phyloP scores from a whole-genome alignment of 2,888 invertebrate genomes.

The Andrena trimmerana region DNA sequence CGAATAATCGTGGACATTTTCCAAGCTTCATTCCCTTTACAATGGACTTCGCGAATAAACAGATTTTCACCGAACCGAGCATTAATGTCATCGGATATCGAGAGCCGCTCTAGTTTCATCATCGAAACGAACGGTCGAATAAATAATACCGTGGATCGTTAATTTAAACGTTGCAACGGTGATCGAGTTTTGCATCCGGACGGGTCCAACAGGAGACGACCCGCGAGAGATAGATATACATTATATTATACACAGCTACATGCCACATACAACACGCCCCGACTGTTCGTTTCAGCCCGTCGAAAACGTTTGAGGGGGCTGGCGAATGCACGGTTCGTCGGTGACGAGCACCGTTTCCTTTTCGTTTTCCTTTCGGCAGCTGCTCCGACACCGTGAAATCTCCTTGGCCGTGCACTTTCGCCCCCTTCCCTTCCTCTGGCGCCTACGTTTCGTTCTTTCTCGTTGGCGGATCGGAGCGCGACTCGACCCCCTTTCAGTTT shows the following conservation, averaged over 20 bases:
- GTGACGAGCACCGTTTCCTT: constrained; percentile 27
- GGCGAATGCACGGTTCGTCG: neutral
- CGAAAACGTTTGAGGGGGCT: constrained; percentile 22
- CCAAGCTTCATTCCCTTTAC: constrained; percentile 32
- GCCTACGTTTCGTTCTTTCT: neutral
- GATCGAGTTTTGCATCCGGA: neutral
- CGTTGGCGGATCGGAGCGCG: neutral
- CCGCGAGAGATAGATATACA: neutral
- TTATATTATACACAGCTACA: too few species aligned
- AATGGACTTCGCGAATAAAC: constrained; percentile 50
- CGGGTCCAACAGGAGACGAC: neutral
- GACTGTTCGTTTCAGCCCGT: constrained; percentile 13
- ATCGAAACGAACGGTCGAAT: neutral
- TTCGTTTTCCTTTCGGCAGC: constrained; percentile 49
- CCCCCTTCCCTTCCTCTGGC: neutral
- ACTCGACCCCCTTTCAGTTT: constrained; percentile 23
- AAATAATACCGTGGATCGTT: constrained; percentile 35
- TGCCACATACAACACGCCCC: neutral
- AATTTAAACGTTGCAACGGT: constrained; percentile 20
- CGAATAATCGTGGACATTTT: constrained; percentile 55
- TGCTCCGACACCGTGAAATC: constrained; percentile 57
- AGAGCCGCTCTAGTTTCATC: neutral
- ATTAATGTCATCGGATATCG: constrained; percentile 48
- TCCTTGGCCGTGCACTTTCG: constrained; percentile 44
- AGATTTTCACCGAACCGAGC: constrained; percentile 54